Evolutionary conservation across 1,140 invertebrate genomes (phyloP).

Genomic region (Sarcophaga peregrina): DNA sequence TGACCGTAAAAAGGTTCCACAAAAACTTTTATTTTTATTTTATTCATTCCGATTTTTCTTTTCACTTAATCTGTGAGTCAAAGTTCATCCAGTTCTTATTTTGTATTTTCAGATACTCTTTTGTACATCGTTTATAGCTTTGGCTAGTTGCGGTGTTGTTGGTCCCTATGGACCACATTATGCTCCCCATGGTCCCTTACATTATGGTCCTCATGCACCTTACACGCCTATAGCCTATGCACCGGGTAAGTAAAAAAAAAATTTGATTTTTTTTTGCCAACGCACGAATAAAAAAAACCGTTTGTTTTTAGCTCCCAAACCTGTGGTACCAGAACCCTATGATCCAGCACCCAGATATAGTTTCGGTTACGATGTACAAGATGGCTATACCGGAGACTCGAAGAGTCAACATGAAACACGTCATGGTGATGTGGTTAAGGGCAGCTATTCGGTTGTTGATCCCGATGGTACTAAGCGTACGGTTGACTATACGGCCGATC

Average conservation of each 20-base stretch:
- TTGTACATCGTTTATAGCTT: conserved; percentile 53
- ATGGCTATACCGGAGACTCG: conserved; percentile 71
- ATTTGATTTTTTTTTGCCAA: no score
- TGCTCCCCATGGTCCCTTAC: conserved; percentile 48
- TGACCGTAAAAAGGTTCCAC: no score
- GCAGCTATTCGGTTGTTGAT: conserved; percentile 73
- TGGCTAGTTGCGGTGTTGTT: conserved; percentile 56
- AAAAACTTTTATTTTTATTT: no score
- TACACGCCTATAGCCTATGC: conserved; percentile 50
- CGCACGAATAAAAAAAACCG: not conserved
- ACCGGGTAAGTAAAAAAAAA: conserved; percentile 37
- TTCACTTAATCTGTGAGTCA: not conserved
- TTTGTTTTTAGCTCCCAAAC: conserved; percentile 50
- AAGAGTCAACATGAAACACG: conserved; percentile 72
- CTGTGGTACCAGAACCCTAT: conserved; percentile 68
- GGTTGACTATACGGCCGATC: conserved; percentile 75
- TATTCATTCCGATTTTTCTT: no score
- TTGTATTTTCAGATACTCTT: conserved; percentile 53
- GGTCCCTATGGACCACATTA: conserved; percentile 57
- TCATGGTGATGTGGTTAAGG: conserved; percentile 74
- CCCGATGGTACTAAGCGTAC: conserved; percentile 75
- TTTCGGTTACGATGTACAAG: conserved; percentile 71
- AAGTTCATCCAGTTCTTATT: not conserved
- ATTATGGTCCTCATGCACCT: conserved; percentile 43
- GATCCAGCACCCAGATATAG: conserved; percentile 71